Base-by-base conservation (phyloP, 1,140 invertebrate species). In the Helicoverpa armigera region DNA sequence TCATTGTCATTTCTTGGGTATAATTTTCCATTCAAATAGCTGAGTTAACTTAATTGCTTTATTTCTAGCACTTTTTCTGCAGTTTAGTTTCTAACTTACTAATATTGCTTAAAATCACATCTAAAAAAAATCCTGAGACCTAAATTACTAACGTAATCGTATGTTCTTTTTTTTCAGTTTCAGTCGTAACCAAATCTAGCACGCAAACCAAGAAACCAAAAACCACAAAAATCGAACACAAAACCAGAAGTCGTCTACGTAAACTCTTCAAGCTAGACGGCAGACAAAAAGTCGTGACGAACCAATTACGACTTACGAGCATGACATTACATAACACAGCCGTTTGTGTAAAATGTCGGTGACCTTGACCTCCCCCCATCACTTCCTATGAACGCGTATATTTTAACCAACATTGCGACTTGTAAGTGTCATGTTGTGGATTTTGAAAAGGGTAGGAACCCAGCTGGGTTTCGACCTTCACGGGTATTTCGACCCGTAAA, bases 201-300 rank as follows among this genome's bases (percentile, higher is more conserved):
- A 60, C 3, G 14, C 29, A 31, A n/a, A 63, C 35, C 18, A 9
- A 9, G 9, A 43, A 48, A 67, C 31, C 31, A 67, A 67, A 48
- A 67, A 7, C 14, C 35, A 11, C 31, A 67, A 67, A 48, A 67
- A 7, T 10, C 35, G 16, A 31, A 67, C 16, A 35, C 43, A 12
- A 67, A 67, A 48, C 63, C n/a, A 67, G 63, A 67, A 48, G 63
- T 12, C n/a, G 16, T 5, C 63, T 67, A 58, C 23, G 56, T 16
- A 43, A 63, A 63, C 60, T 48, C 16, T 12, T 67, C 43, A 48
- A 67, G 31, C 14, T 16, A 67, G 35, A 67, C 43, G 63, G 16
- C n/a, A 48, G n/a, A 48, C 16, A 67, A 67, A 65, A 31, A 43
- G 63, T 67, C 63, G 63, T 67, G 63, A 67, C 63, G 31, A 67